Conservation (phyloP, 2,888 invertebrate genomes). For the Eristalis intricaria region DNA sequence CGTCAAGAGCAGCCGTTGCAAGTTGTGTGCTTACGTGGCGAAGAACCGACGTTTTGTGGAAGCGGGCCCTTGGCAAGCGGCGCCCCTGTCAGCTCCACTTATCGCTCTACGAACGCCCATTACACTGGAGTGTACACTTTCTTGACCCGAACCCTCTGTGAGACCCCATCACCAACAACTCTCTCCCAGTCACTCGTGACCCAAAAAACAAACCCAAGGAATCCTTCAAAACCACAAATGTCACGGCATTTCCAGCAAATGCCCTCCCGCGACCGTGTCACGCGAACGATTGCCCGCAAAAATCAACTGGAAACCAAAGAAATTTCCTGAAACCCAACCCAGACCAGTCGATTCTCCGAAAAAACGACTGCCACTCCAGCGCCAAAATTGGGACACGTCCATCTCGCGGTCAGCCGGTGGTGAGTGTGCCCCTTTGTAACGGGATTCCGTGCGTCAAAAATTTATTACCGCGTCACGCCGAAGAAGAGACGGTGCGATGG, state of each 20-base stretch:
- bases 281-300: background rate
- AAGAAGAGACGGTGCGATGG: background rate
- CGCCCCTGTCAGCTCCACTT: too few species aligned
- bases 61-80: too few species aligned
- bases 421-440: background rate
- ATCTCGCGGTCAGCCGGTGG: background rate
- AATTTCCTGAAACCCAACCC: background rate
- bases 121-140: too few species aligned
- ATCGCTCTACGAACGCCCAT: too few species aligned
- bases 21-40: too few species aligned
- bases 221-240: background rate
- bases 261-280: background rate
- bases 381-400: background rate
- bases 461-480: slow-evolving; percentile 4
- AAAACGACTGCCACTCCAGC: background rate
- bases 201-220: background rate
- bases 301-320: background rate
- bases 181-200: background rate
- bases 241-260: background rate
- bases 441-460: slow-evolving; percentile 19
- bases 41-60: too few species aligned
- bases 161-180: too few species aligned
- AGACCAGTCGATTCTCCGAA: background rate
- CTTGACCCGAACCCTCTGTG: too few species aligned
- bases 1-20: too few species aligned